Base-by-base conservation (phyloP, 2,113 vertebrate genomes). In the Chitala chitala region DNA sequence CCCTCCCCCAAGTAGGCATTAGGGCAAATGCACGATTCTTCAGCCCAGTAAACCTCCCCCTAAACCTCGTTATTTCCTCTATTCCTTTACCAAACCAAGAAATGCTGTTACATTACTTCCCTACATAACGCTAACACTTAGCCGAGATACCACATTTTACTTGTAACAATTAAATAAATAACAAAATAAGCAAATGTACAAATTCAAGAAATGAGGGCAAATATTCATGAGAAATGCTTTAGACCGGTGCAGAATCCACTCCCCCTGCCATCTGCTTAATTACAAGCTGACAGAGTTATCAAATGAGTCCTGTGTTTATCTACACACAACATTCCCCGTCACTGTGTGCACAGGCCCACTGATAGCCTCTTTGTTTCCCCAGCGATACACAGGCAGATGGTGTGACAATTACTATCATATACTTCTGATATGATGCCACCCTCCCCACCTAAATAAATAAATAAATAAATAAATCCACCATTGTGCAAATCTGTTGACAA, bases 361-460 rank as follows among this genome's bases (percentile, higher is more conserved):
- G 56, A 40, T 50, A 53, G 73, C 44, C 40, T 59, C 36, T 46
- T 36, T 55, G 68, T 58, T 33, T 73, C n/a, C n/a, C 51, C 24
- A 9, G 31, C 63, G 59, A 63, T 72, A 77, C n/a, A 54, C 12
- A 71, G 58, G 65, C 71, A 73, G 76, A 80, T 76, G 51, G 65
- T 56, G 20, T 6, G 42, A 65, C 74, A 58, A 68, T 71, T 36
- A 22, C 74, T 71, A 70, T 76, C 50, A 65, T 56, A 54, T n/a
- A 68, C 65, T 65, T 40, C 46, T 71, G 65, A 56, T 78, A 51
- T 15, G 7, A 24, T 56, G 69, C 68, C 76, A 56, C 69, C 22
- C 24, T 7, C n/a, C 53, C 24, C 29, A 5, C 26, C 5, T 9
- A 58, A 29, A 12, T 13, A 31, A n/a, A n/a, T n/a, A n/a, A n/a